phyloP scores from a whole-genome alignment of 2,113 vertebrate species.

The Scomber colias region DNA sequence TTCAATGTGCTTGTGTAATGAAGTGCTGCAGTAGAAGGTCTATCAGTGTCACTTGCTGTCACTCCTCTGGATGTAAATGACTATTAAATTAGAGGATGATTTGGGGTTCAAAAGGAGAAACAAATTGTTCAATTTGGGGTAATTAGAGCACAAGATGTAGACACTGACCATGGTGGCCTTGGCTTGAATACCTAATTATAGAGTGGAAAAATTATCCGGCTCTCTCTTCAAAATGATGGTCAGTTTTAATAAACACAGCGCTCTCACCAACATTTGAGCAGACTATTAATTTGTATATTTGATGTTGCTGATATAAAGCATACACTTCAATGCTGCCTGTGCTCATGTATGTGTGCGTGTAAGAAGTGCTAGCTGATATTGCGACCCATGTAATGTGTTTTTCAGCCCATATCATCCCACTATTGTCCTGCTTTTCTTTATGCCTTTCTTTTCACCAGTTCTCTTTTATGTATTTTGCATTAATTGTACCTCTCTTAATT shows the following conservation, averaged over 20 bases:
- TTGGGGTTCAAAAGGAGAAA: constrained; percentile 62
- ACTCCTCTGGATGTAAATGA: constrained; percentile 53
- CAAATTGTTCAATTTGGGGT: constrained; percentile 71
- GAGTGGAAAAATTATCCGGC: constrained; percentile 33
- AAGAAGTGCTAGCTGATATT: constrained; percentile 70
- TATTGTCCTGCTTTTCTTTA: constrained; percentile 65
- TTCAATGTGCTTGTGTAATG: constrained; percentile 21
- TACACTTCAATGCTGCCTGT: constrained; percentile 36
- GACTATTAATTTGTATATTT: constrained; percentile 60
- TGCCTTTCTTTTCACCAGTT: constrained; percentile 74
- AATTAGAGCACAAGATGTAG: constrained; percentile 62
- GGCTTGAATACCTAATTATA: constrained; percentile 71
- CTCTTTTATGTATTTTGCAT: constrained; percentile 75
- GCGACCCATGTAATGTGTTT: constrained; percentile 65
- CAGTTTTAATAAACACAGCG: constrained; percentile 53
- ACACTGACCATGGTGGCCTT: constrained; percentile 63
- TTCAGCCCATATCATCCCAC: constrained; percentile 47
- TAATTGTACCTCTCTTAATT: constrained; percentile 75
- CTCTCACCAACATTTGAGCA: constrained; percentile 33
- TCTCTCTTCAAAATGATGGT: constrained; percentile 46
- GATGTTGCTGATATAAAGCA: constrained; percentile 38
- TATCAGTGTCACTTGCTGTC: constrained; percentile 48
- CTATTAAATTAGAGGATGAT: constrained; percentile 55
- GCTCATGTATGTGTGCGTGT: constrained; percentile 6
- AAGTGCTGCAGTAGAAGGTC: constrained; percentile 19